Evolutionary conservation across 2,797 vertebrate genomes (phyloP), one percentile per base, ranked within the genome.

Genomic region (Lagodon rhomboides): DNA sequence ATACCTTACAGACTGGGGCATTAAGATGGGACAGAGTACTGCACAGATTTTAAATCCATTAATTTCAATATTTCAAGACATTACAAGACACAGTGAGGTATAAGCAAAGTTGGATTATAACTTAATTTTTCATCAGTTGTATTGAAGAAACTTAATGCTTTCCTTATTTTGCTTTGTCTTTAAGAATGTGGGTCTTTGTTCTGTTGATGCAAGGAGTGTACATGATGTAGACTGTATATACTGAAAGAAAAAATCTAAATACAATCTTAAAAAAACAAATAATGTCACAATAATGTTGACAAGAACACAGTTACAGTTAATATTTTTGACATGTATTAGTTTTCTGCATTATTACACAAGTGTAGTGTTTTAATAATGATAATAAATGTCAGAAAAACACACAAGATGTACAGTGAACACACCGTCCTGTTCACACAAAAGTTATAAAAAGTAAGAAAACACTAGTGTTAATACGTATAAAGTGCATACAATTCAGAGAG

Each of bases 401-500:
- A 50, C 3, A 70, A 30, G 12, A 62, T 2, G 2, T 20, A 68
- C 8, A 64, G 51, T 13, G 3, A 81, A 25, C 15, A 20, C 3
- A 73, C 16, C 30, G 11, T 17, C 73, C 0, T 17, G 23, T 65
- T n/a, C 77, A 72, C n/a, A 69, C 0, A 60, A 27, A 41, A 43
- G 34, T 7, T 62, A 23, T 58, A 75, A 59, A 38, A 69, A 62
- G 63, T 61, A 76, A 81, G 78, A 12, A 80, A 63, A 77, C 0
- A 2, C 0, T 43, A 68, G 38, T 75, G 54, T 80, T 84, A 75
- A 70, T 70, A 82, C 22, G 47, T 68, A 82, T 89, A 89, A 93
- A 93, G 91, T 93, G 90, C 91, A 84, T 56, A 61, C 2, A 76
- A 79, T 51, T 51, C 22, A 77, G 56, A 79, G 59, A 49, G 0